Base-by-base conservation (phyloP, 2,797 vertebrate genomes). In the Todus mexicanus region DNA sequence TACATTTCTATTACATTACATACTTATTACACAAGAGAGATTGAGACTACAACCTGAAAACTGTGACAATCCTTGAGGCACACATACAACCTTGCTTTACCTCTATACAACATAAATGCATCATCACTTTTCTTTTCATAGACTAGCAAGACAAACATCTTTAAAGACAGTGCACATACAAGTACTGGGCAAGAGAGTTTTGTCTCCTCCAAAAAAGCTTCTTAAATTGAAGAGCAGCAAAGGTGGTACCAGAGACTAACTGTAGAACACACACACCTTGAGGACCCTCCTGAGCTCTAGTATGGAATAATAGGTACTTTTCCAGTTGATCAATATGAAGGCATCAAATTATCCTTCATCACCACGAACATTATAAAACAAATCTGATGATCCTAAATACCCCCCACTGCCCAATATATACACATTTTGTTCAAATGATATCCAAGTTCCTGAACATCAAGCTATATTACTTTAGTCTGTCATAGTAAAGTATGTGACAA, bases 21-120 rank as follows among this genome's bases (percentile, higher is more conserved):
- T 25, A 26, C 48, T 26, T 26, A 50, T 50, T 50, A 50, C 48
- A 26, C 15, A 57, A 84, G 31, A 6, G 38, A 68, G 50, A 80
- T 4, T 35, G 25, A 38, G 45, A 63, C 48, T 37, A 56, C 10
- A 33, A 14, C 23, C 33, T 60, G 40, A 70, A 65, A 84, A 29
- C 21, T 27, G 35, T 29, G 25, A 47, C 38, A 66, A 35, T 20
- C 31, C 31, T 60, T 31, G 47, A 21, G 13, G 9, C 43, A 76
- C 21, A 26, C 15, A 64, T 1, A 42, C 5, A 29, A 6, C 8
- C n/a, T 5, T 5, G 65, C 4, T 0, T 51, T 64, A 50, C n/a
- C 37, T 23, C 13, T 7, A 50, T 29, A 51, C 23, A 38, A 3
- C 11, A 64, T 4, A 71, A 57, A 70, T 3, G 4, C 20, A 11